Conservation (phyloP, 1,140 invertebrate species). For the Drosophila guanche region DNA sequence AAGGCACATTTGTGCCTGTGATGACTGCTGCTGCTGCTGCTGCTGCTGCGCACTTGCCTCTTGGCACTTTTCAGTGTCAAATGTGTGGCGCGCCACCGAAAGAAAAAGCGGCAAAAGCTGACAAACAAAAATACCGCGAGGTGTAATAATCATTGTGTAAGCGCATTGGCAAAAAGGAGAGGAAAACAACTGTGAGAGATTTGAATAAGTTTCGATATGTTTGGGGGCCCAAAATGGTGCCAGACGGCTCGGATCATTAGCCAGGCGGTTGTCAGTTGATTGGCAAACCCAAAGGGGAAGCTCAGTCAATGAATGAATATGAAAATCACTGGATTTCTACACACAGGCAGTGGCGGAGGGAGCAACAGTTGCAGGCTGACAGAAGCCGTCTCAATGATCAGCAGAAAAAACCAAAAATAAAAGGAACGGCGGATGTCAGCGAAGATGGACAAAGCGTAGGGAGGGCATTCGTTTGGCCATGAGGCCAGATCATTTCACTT, state of each 20-base stretch:
- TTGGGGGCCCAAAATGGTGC: conserved; percentile 47
- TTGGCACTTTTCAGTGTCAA: conserved; percentile 73
- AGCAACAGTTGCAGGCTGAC: background rate
- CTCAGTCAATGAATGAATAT: conserved; percentile 63
- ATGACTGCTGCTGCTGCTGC: conserved; percentile 16
- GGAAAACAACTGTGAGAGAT: conserved; percentile 55
- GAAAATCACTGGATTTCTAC: conserved; percentile 76
- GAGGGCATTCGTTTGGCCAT: conserved; percentile 47
- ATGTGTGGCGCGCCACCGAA: conserved; percentile 34
- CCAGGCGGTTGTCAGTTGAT: conserved; percentile 45
- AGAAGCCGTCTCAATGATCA: conserved; percentile 47
- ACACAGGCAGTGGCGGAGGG: conserved; percentile 31
- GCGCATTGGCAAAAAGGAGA: conserved; percentile 28
- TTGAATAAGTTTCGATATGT: conserved; percentile 66
- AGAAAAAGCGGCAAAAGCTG: conserved; percentile 33
- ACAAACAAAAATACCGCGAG: conserved; percentile 42
- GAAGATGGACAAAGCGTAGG: conserved; percentile 24
- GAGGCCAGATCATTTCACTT: conserved; percentile 72
- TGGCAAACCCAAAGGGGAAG: conserved; percentile 51
- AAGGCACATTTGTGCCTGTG: conserved; percentile 63
- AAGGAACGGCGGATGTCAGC: conserved; percentile 21
- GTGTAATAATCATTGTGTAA: conserved; percentile 72
- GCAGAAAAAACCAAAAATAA: conserved; percentile 32
- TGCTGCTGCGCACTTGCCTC: conserved; percentile 52
- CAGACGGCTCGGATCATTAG: conserved; percentile 58